A percentile compares a stretch with the other conserved stretches of the same genome.
Conservation (phyloP, 2,888 invertebrate species). For the Allophyes oxyacanthae region DNA sequence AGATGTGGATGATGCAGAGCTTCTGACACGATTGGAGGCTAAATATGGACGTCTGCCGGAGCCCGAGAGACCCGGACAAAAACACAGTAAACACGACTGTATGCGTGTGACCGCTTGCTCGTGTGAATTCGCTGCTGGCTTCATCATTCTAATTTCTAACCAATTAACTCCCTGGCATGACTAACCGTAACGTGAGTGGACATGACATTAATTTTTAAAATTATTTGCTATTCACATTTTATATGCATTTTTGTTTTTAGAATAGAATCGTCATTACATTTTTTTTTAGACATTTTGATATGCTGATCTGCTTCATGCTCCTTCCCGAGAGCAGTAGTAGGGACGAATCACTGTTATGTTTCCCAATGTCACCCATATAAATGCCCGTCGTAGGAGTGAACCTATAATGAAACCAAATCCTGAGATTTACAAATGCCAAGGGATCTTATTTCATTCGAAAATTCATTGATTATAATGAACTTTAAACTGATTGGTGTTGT, state of each 20-base stretch:
- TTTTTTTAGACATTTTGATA: neutral
- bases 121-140: slow-evolving; percentile 63
- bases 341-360: too few relatives aligned
- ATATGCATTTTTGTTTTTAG: slow-evolving; percentile 11
- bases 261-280: slow-evolving; percentile 6
- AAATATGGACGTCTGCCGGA: slow-evolving; percentile 92
- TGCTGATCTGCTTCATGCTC: too few relatives aligned
- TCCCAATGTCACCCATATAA: too few relatives aligned
- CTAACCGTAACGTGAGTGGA: slow-evolving; percentile 81
- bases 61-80: slow-evolving; percentile 81
- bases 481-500: neutral
- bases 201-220: slow-evolving; percentile 43
- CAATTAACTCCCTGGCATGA: slow-evolving; percentile 76
- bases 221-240: slow-evolving; percentile 27
- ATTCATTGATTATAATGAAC: neutral
- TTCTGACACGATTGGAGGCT: slow-evolving; percentile 92
- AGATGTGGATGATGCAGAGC: slow-evolving; percentile 92
- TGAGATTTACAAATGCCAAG: too few relatives aligned
- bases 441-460: neutral
- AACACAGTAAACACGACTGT: slow-evolving; percentile 81
- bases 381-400: too few relatives aligned
- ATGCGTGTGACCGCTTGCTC: slow-evolving; percentile 59
- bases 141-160: slow-evolving; percentile 73
- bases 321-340: too few relatives aligned
- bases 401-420: too few relatives aligned